These are phyloP conservation scores for Dicyrtomina minuta DNA, from an alignment of 2,888 invertebrate species.

Conservation along the genomic window DNA sequence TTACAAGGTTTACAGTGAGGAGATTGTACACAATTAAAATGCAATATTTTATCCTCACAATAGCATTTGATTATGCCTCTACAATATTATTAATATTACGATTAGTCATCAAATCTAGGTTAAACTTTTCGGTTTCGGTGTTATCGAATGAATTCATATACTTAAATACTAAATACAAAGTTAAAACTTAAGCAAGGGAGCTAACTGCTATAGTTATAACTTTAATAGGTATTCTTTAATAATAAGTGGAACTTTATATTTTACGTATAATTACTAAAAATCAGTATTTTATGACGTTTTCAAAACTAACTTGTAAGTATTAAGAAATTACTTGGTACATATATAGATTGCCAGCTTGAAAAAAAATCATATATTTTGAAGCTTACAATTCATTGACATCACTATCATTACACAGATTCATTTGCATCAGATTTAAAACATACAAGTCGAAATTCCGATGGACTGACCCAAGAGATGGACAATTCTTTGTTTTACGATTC, in stretches of 20 bases:
- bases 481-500: constrained; percentile 55
- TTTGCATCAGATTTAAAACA: constrained; percentile 38
- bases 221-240: no score
- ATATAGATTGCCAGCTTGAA: constrained; percentile 1
- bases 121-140: neutral
- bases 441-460: constrained; percentile 40
- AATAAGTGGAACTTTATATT: no score
- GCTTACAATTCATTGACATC: constrained; percentile 30
- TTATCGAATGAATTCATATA: neutral
- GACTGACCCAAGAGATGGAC: constrained; percentile 4
- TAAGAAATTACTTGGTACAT: no score
- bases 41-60: no score
- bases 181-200: neutral
- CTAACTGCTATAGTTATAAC: neutral
- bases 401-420: constrained; percentile 33
- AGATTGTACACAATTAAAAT: no score
- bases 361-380: neutral
- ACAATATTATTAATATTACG: no score
- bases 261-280: no score
- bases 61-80: no score
- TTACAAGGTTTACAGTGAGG: no score
- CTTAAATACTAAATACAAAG: no score
- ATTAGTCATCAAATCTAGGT: neutral
- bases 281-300: no score
- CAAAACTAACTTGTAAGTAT: constrained; percentile 8